Base-by-base conservation (phyloP, 1,140 invertebrate species). In the Onthophagus taurus region DNA sequence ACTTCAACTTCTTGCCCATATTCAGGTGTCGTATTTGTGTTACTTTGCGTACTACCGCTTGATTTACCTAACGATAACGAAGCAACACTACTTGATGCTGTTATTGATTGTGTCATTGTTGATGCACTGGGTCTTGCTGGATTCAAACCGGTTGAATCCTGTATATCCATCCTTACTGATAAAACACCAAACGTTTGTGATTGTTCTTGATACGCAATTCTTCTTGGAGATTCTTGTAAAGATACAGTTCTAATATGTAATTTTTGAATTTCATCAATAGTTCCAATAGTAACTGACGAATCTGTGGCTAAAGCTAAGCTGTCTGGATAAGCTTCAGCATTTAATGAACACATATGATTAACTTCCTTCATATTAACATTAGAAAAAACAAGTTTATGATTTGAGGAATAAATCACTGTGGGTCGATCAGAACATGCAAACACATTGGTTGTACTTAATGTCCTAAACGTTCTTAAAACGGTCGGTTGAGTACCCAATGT, bases 341-440 rank as follows among this genome's bases (percentile, higher is more conserved):
- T 95, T 1, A 98, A 65, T 0, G 92, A 92, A 67, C 95, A 99
- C 92, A 99, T 98, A 60, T 97, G 91, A 59, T 90, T 92, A 0
- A 99, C 95, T 69, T 98, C 90, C 63, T 93, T 92, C 8, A 99
- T 71, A 69, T 99, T 99, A 1, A 99, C 96, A 72, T 98, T 99
- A 16, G 94, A 97, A 69, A 99, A 99, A 0, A 99, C 93, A 3
- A 99, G 72, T 69, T 99, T 99, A 61, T 97, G 90, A 72, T 98
- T 99, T 6, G 91, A 96, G 6, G 92, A 97, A 70, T 98, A 99
- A 51, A 99, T 97, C 2, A 99, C 95, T 0, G 95, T 97, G 0
- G 96, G 96, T 35, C 95, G 76, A 67, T 99, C 95, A 1, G 92
- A 97, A 63, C 96, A 99, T 8, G 94, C 96, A 70, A 99, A 99